Conservation (phyloP, 2,113 vertebrate genomes). For the Axis porcinus region DNA sequence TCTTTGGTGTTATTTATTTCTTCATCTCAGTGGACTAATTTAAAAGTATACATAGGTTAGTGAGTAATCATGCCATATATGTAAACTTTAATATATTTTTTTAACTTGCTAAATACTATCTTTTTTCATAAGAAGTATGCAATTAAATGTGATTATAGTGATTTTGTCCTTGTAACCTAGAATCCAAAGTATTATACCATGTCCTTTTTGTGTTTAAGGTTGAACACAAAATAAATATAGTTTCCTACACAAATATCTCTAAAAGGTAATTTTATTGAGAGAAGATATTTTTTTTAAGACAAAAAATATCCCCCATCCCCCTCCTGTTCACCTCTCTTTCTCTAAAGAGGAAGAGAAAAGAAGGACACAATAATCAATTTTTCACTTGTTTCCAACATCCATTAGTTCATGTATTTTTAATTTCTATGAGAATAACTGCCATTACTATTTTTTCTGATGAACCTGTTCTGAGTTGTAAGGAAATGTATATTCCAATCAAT, state of each 20-base stretch:
- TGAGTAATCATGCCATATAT: background rate
- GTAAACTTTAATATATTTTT: background rate
- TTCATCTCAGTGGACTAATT: background rate
- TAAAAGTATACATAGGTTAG: background rate
- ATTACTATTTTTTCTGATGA: background rate
- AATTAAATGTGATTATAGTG: background rate
- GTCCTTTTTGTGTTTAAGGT: background rate
- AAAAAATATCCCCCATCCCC: background rate
- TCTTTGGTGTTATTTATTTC: background rate
- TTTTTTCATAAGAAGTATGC: background rate
- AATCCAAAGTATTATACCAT: background rate
- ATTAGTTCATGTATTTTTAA: background rate
- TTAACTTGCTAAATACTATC: background rate
- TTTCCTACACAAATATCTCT: background rate
- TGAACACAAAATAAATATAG: background rate
- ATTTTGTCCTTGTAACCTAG: background rate
- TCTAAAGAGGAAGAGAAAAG: background rate
- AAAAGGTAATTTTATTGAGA: background rate
- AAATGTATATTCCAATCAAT: background rate
- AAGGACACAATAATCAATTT: background rate
- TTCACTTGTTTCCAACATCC: background rate
- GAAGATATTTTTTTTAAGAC: background rate
- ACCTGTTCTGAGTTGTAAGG: background rate
- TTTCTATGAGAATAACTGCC: background rate
- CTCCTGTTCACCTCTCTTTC: accelerated